A percentile compares a stretch with the other conserved stretches of the same genome.
These are phyloP conservation scores for Botia almorhae DNA, from an alignment of 2,797 vertebrate genomes.

Conservation along the genomic window DNA sequence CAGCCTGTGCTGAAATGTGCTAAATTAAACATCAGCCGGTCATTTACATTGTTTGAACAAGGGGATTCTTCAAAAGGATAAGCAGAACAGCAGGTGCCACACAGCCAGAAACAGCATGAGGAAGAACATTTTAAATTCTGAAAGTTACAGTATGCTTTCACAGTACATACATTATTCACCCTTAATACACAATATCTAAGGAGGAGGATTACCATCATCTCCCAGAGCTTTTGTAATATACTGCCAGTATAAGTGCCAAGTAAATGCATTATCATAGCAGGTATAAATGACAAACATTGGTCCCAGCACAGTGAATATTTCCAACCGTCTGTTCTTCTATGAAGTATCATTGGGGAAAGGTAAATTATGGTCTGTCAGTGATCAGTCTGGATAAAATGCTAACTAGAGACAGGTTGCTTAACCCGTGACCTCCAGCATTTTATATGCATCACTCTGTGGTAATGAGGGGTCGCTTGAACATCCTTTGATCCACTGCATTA, in stretches of 20 bases:
- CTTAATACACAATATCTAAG: no score
- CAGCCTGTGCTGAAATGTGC: no score
- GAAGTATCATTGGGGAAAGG: constrained; percentile 13
- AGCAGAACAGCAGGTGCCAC: no score
- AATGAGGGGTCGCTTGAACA: constrained; percentile 24
- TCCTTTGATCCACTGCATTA: constrained; percentile 33
- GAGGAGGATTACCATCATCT: constrained; percentile 8
- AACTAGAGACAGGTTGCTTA: constrained; percentile 48
- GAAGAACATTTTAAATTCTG: no score
- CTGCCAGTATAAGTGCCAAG: background rate
- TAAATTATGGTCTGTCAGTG: constrained; percentile 33
- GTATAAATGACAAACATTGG: constrained; percentile 4
- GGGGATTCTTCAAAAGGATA: background rate
- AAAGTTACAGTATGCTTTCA: no score
- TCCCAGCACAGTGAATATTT: background rate
- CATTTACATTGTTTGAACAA: no score
- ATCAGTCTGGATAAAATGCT: constrained; percentile 42
- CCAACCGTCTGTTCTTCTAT: constrained; percentile 13
- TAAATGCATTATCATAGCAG: background rate
- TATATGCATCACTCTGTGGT: constrained; percentile 3
- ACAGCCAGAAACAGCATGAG: background rate
- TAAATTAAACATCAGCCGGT: no score
- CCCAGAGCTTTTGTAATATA: background rate
- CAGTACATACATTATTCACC: no score
- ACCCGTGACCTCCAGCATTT: constrained; percentile 31